Base-by-base conservation (phyloP, 2,113 vertebrate genomes). In the Myocastor coypus region DNA sequence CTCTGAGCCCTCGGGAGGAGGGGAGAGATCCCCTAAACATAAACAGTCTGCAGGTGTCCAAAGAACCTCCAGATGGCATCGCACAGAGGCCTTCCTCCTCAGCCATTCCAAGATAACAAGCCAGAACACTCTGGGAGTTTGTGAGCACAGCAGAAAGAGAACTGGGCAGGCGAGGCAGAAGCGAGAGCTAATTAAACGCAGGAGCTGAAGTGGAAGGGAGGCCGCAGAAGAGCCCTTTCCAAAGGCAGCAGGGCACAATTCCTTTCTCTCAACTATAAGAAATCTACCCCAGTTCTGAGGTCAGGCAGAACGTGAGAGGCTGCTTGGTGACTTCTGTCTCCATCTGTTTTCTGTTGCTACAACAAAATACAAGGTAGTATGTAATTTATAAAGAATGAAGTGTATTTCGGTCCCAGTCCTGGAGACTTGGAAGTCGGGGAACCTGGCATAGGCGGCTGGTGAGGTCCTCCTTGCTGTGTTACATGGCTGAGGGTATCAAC, bases 241-340 rank as follows among this genome's bases (percentile, higher is more conserved):
- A 1, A 66, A 78, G 30, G 20, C 77, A 37, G 11, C n/a, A 0
- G 0, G 2, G 17, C 3, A 1, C 34, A 7, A 5, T 34, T 7
- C 4, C 16, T 40, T 40, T 82, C 73, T n/a, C 24, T 64, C 69
- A 88, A 34, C 37, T 63, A 22, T 24, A 90, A 37, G 24, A 46
- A 89, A 46, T n/a, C 34, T 40, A 52, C 19, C 10, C 17, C 20
- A 46, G 37, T 6, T 37, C 3, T 32, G 37, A 59, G 46, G 59
- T 66, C 59, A 37, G 57, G 30, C 40, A 91, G 59, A 40, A 34
- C 16, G 28, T 0, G 0, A 3, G 1, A 57, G 66, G 42, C 55
- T 55, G 61, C 37, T 78, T 83, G 8, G 52, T 80, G 61, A 22
- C 68, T 50, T 52, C 8, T 82, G 40, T 40, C 55, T 52, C 8